Conservation (phyloP, 2,888 invertebrate species). For the Cataglyphis altisquamis region DNA sequence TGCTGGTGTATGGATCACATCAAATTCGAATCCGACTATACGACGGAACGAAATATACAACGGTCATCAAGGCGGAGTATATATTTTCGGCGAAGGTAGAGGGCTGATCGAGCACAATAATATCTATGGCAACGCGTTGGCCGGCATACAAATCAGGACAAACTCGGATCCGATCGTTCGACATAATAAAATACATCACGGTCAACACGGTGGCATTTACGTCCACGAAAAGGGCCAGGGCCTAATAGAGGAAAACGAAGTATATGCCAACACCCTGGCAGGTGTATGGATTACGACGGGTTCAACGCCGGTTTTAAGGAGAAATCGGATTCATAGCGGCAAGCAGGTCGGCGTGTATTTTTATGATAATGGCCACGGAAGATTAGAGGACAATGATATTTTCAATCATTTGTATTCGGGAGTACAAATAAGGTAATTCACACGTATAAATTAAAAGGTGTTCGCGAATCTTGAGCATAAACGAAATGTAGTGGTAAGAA, state of each 20-base stretch:
- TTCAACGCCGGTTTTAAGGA: conserved; percentile 97
- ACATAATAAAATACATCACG: conserved; percentile 99
- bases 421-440: conserved; percentile 94
- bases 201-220: conserved; percentile 99
- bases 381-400: conserved; percentile 99
- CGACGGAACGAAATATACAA: conserved; percentile 99
- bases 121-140: conserved; percentile 99
- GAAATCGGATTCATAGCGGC: conserved; percentile 99
- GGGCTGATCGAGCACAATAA: conserved; percentile 99
- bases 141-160: conserved; percentile 99
- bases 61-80: conserved; percentile 99
- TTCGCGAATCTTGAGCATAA: not conserved
- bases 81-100: conserved; percentile 99
- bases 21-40: conserved; percentile 99
- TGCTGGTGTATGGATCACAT: conserved; percentile 99
- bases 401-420: conserved; percentile 99
- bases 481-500: not conserved
- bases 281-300: conserved; percentile 97
- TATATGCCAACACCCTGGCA: conserved; percentile 97
- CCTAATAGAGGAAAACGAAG: conserved; percentile 99
- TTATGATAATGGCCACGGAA: conserved; percentile 99
- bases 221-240: conserved; percentile 99
- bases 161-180: conserved; percentile 99
- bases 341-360: conserved; percentile 99
- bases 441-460: not conserved